These are phyloP conservation scores for Blastomussa wellsi DNA, from an alignment of 92 coral and sea anemone species.

Conservation along the genomic window DNA sequence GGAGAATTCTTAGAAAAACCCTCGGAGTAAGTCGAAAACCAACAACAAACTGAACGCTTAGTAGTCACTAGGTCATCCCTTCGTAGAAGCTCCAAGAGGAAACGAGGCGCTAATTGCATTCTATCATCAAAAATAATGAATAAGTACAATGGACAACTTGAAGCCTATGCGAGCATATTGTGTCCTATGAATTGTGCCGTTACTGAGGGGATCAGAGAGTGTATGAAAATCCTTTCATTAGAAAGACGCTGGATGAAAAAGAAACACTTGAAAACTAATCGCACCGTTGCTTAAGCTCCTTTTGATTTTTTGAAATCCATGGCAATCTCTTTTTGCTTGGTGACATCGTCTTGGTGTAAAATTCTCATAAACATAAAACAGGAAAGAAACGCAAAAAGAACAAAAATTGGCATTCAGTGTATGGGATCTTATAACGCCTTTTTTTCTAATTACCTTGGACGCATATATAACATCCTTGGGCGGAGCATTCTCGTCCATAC, in stretches of 20 bases:
- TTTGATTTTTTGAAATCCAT: too few relatives aligned
- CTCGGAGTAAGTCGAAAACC: too few relatives aligned
- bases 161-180: neutral
- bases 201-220: neutral
- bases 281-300: too few relatives aligned
- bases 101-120: too few relatives aligned
- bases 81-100: too few relatives aligned
- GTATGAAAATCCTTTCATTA: neutral
- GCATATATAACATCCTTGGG: slow-evolving; percentile 33
- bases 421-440: neutral
- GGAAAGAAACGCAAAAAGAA: neutral
- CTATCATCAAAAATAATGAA: neutral
- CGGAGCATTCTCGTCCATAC: slow-evolving; percentile 35
- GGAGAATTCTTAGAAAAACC: too few relatives aligned
- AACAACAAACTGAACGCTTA: too few relatives aligned
- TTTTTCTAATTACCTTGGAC: slow-evolving; percentile 14
- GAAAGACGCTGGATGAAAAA: neutral
- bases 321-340: too few relatives aligned
- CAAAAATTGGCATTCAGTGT: neutral
- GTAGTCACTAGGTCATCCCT: too few relatives aligned
- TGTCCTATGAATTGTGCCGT: neutral
- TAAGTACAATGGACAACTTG: neutral
- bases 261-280: neutral
- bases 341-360: too few relatives aligned
- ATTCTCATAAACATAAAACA: too few relatives aligned